Base-by-base conservation (phyloP, 2,888 invertebrate species). In the Eupithecia insigniata region DNA sequence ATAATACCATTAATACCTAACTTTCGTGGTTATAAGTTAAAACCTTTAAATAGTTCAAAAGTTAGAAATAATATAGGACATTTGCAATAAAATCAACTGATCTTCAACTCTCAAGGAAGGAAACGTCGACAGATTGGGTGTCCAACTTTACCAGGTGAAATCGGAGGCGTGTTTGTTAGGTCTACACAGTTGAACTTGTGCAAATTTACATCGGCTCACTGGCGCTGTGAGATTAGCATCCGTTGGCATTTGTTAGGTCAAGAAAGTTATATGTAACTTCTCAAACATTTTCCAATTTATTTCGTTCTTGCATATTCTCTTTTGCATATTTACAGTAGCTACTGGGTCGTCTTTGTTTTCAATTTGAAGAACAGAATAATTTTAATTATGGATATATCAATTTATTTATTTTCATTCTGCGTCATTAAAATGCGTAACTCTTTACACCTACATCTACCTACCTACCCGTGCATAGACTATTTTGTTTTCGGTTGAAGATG, bases 151-250 rank as follows among this genome's bases (percentile, higher is more conserved):
- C 79, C 87, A 89, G 88, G 89, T 89, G 87, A 85, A 89, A 84
- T 86, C 79, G 67, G 70, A 73, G 61, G 66, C 70, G 76, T 90
- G 87, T 91, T 91, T 90, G 87, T 84, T 83, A 79, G 78, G 81
- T 82, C 82, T 81, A 85, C 81, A 84, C 83, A 85, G 85, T 85
- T 83, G 83, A 90, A 89, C 87, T 88, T 85, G 82, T 84, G 83
- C 85, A 89, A 90, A 89, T 90, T 83, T 83, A 82, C 84, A 83
- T 76, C 80, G 83, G 84, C 85, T 87, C 81, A 77, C 82, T 82
- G 79, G 77, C 80, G 87, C 81, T 82, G 78, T 79, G 80, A 87
- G 88, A 90, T 91, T 89, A 89, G 87, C 88, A 87, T 90, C 82
- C 80, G 81, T 86, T 62, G 61, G 32, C 26, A 85, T 87, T 87